Base-by-base conservation (phyloP, 2,113 vertebrate genomes). In the Beaufortia kweichowensis region DNA sequence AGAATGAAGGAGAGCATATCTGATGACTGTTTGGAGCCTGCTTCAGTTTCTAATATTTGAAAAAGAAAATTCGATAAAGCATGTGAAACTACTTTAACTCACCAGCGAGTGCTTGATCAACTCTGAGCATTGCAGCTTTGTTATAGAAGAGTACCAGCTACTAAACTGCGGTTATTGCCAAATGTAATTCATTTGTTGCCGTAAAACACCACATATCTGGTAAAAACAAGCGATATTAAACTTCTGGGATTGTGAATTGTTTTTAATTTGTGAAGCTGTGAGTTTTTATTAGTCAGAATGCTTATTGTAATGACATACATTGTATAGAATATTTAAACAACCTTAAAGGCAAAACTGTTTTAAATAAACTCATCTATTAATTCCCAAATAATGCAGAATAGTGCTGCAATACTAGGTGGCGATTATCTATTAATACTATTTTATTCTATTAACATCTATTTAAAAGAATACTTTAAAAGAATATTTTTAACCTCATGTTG, bases 1-100 rank as follows among this genome's bases (percentile, higher is more conserved):
- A 79, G 73, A 68, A 65, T 65, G 55, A 82, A 69, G 67, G 53
- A 71, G 69, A 71, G 72, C 29, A 79, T 70, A 75, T 79, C 76
- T 72, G 60, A 57, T 76, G 76, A 79, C 77, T 35, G 72, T 53
- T 53, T 53, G 48, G 48, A 15, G 66, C 71, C 76, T 62, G 56
- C 21, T 75, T 43, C 62, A 53, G 41, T 75, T 66, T 76, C 56
- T 71, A 68, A 79, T 69, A 76, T 55, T 76, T 79, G 21, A 10
- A 53, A 14, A 61, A 69, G 50, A 73, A 79, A 75, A 82, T 69
- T 31, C 48, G 62, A 78, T 78, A 60, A 82, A 63, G 60, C 62
- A 21, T 61, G 71, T 7, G 24, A 70, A 79, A 75, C 26, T 48
- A 78, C 33, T 56, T 29, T 17, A 17, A 4, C 68, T 48, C 60